Conservation (phyloP, 2,113 vertebrate genomes). For the Desmodus rotundus region DNA sequence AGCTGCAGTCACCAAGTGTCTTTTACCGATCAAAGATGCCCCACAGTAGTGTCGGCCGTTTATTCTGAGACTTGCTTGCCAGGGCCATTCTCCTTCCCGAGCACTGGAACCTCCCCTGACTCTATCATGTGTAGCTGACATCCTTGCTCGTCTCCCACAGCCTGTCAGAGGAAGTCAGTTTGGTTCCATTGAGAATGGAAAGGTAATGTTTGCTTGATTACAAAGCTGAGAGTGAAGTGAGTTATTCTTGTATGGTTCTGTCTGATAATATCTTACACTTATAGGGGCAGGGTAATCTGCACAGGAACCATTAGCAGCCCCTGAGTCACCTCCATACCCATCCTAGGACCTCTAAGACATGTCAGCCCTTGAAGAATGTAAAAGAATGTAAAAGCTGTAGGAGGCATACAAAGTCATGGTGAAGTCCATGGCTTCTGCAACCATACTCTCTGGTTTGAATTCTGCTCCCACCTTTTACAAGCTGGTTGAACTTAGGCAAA, state of each 20-base stretch:
- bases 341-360: neutral
- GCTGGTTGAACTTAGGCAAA: neutral
- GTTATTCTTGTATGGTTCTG: neutral
- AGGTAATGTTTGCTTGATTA: neutral
- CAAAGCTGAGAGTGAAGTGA: neutral
- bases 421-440: neutral
- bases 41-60: constrained; percentile 84
- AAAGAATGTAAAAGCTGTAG: neutral
- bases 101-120: constrained; percentile 85
- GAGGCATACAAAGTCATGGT: neutral
- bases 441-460: neutral
- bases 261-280: neutral
- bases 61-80: constrained; percentile 88
- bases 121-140: constrained; percentile 76
- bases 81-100: constrained; percentile 85
- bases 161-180: constrained; percentile 23
- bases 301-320: neutral
- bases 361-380: neutral
- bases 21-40: constrained; percentile 83
- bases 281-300: neutral
- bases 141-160: constrained; percentile 69
- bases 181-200: neutral
- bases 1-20: constrained; percentile 86
- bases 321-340: neutral
- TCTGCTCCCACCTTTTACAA: neutral